phyloP scores from a whole-genome alignment of 2,113 vertebrate species.

The Argyrosomus japonicus region DNA sequence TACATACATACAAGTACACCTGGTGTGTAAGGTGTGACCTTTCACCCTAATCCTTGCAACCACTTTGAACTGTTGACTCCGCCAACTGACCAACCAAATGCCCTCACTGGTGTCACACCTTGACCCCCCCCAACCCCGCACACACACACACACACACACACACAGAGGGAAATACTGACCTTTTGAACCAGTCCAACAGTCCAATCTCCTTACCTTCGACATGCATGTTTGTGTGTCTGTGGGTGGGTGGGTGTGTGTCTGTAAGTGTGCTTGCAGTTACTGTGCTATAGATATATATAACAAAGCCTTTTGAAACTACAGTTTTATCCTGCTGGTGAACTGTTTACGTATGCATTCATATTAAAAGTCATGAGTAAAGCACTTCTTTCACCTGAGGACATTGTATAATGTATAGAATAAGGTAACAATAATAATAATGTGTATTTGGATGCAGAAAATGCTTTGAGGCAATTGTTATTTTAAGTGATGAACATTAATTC shows the following conservation, averaged over 20 bases:
- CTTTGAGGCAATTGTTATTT: neutral
- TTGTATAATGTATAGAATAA: neutral
- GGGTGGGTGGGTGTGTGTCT: neutral
- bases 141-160: constrained; percentile 22
- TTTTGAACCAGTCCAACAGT: constrained; percentile 33
- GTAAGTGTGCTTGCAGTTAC: neutral
- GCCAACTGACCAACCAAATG: constrained; percentile 34
- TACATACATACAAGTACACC: constrained; percentile 37
- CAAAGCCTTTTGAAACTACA: constrained; percentile 3
- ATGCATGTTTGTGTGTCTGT: neutral
- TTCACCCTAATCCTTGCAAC: constrained; percentile 53
- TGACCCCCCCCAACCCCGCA: neutral
- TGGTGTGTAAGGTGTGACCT: constrained; percentile 37
- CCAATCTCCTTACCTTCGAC: constrained; percentile 18
- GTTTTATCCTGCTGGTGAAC: neutral
- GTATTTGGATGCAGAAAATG: neutral
- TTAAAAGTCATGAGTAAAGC: neutral
- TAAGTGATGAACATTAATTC: neutral
- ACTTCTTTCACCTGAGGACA: neutral
- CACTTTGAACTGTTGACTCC: constrained; percentile 56
- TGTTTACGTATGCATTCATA: neutral
- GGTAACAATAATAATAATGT: neutral
- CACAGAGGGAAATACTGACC: constrained; percentile 13
- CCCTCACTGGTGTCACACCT: constrained; percentile 2
- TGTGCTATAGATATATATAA: neutral